Conservation (phyloP, 2,888 invertebrate genomes). For the Adela reaumurella region DNA sequence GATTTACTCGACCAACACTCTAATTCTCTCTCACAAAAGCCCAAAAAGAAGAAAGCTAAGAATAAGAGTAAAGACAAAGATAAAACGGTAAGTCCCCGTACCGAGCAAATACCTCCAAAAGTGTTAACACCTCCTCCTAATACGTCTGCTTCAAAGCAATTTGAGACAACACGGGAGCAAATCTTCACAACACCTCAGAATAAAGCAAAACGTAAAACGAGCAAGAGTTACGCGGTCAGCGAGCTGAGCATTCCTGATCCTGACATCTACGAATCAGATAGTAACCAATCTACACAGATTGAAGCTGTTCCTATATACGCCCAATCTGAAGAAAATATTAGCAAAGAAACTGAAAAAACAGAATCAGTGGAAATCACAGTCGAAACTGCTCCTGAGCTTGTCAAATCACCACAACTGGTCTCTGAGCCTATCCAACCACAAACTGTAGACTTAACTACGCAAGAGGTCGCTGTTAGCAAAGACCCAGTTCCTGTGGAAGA, state of each 20-base stretch:
- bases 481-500: conserved; percentile 21
- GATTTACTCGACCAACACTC: conserved; percentile 34
- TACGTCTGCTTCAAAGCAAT: conserved; percentile 11
- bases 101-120: conserved; percentile 27
- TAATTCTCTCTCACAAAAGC: conserved; percentile 26
- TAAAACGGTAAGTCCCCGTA: conserved; percentile 4
- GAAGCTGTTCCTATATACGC: background rate
- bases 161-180: conserved; percentile 18
- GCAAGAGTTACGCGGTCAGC: conserved; percentile 22
- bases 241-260: conserved; percentile 35
- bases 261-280: conserved; percentile 60
- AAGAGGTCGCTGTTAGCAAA: background rate
- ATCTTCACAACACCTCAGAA: conserved; percentile 48
- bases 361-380: too few relatives aligned
- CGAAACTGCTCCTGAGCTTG: too few relatives aligned
- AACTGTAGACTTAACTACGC: background rate
- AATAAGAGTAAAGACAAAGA: conserved; percentile 13
- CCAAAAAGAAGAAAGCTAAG: conserved; percentile 39
- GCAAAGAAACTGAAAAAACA: too few relatives aligned
- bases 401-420: too few relatives aligned
- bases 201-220: conserved; percentile 31
- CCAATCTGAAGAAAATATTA: background rate
- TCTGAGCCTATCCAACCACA: background rate
- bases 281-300: conserved; percentile 30
- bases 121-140: conserved; percentile 12